phyloP scores from a whole-genome alignment of 2,888 invertebrate species.

The Melanchra persicariae region DNA sequence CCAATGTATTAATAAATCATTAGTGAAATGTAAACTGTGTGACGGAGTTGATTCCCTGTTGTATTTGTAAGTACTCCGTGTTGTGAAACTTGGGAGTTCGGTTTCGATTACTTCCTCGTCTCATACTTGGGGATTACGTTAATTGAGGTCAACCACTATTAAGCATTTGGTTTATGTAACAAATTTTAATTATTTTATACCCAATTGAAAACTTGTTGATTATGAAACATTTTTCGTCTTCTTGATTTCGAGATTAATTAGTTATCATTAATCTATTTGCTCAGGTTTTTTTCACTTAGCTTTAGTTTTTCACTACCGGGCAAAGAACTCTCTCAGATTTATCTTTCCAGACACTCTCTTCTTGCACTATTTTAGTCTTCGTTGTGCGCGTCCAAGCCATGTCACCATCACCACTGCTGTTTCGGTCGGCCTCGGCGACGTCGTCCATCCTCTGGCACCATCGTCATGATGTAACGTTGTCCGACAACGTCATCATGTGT shows the following conservation, averaged over 20 bases:
- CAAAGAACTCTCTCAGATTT: no score
- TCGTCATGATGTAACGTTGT: no score
- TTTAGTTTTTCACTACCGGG: no score
- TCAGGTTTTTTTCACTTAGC: no score
- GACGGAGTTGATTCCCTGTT: slow-evolving; percentile 17
- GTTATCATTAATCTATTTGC: no score
- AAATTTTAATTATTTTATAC: slow-evolving; percentile 7
- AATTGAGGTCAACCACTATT: slow-evolving; percentile 29
- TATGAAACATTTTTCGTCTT: neutral
- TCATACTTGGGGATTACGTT: slow-evolving; percentile 2
- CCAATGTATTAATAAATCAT: slow-evolving; percentile 61
- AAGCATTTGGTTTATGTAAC: neutral
- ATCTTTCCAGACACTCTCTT: no score
- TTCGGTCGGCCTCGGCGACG: no score
- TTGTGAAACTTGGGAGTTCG: slow-evolving; percentile 18
- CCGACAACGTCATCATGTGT: no score
- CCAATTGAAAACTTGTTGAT: neutral
- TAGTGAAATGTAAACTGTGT: slow-evolving; percentile 46
- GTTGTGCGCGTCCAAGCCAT: no score
- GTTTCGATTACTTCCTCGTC: slow-evolving; percentile 36
- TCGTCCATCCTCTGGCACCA: no score
- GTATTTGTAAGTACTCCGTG: neutral
- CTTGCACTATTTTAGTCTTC: no score
- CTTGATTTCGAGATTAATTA: neutral
- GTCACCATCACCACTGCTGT: no score